Evolutionary conservation across 1,140 invertebrate species (phyloP), one percentile per base, ranked within the genome.

Genomic region (Psix sp.): DNA sequence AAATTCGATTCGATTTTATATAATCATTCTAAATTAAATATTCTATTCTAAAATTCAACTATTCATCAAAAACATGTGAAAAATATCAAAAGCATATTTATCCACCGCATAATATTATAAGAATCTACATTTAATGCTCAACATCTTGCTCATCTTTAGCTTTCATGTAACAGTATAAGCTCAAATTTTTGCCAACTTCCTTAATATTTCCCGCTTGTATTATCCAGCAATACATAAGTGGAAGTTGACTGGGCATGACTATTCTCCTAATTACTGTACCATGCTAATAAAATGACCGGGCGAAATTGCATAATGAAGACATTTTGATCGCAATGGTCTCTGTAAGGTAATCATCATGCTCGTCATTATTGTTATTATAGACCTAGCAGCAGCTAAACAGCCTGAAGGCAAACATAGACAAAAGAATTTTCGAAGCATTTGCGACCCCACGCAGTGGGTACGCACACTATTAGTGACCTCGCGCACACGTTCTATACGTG

Each of bases 381-480:
- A 43, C 20, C 26, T 43, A 40, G 57, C 26, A 31, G 71, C 71
- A 74, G 63, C 42, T 7, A 43, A 67, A 62, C 31, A 11, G 51
- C 52, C 57, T 16, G 46, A 48, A 54, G 71, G 71, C 45, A 52
- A 67, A 51, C 33, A 60, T 45, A 59, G 62, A 52, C 49, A 62
- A 66, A 67, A 63, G 57, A 29, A 24, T 74, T 63, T 60, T 54
- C 39, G 35, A 56, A n/a, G 62, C 56, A 18, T 31, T 31, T 26
- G 56, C 52, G 57, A 63, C 63, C 63, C 16, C 51, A 42, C 26
- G 45, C 65, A 59, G 63, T 68, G 59, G 65, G 57, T 68, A 67
- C 59, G 57, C 52, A 40, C 43, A 54, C 72, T 52, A 74, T 74
- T 68, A 63, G 63, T 65, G 72, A 74, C 72, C 63, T 45, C 46